Evolutionary conservation across 2,888 invertebrate genomes (phyloP), one percentile per base, ranked within the genome.

Genomic region (Lissocephala sabroskyi): DNA sequence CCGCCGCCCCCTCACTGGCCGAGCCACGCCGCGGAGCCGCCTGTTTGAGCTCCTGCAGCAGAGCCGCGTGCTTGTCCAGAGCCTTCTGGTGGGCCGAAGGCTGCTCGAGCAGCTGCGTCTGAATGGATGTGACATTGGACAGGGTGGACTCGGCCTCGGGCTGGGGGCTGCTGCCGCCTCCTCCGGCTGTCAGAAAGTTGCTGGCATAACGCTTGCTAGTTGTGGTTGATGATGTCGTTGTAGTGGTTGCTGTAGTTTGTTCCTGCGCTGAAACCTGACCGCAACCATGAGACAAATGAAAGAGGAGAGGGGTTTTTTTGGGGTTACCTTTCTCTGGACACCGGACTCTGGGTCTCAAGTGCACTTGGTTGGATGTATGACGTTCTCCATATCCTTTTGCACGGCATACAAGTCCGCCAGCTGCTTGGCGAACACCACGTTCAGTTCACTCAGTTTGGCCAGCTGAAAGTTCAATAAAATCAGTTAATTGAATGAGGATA

Each of bases 361-460:
- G 60, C 84, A 83, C 68, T 84, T 84, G 53, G 79, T 62, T 19
- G 80, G 78, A 64, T 83, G 84, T 59, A 85, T 79, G 53, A 84
- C 65, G 65, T 80, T 82, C 54, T 85, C 85, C 83, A 85, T 84
- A 79, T 85, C 85, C 66, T 84, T 85, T 65, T 85, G 85, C 52
- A 85, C 82, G 43, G 60, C 76, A 52, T 81, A 79, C 39, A 85
- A 49, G 45, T 85, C 84, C n/a, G 79, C 70, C 41, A 85, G 58
- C 41, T 81, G 80, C 52, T 84, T 84, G 43, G 81, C 80, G 65
- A 84, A 84, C 44, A 83, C 54, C 45, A 77, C 66, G 62, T 82
- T 84, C 35, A 85, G 57, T 54, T 85, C 84, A 45, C 74, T 80
- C 49, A 85, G 52, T 61, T 84, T 83, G 42, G 80, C 73, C 75